A percentile compares a stretch with the other conserved stretches of the same genome.
phyloP scores from a whole-genome alignment of 1,140 invertebrate genomes.

The Platyura marginata region DNA sequence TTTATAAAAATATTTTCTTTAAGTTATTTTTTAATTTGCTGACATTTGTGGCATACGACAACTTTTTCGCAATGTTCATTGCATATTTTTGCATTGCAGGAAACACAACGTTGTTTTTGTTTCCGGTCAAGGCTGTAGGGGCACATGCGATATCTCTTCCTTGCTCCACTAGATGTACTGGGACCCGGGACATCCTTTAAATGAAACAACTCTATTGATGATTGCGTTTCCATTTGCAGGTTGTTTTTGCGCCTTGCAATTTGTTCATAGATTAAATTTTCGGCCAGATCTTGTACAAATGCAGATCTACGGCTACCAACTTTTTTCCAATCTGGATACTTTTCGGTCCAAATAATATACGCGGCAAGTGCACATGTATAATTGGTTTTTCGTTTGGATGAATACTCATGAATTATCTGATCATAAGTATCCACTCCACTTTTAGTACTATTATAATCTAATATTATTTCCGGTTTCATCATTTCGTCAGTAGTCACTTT shows the following conservation, averaged over 20 bases:
- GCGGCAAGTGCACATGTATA: neutral
- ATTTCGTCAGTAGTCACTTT: conserved; percentile 1
- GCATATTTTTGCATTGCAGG: neutral
- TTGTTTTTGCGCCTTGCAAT: neutral
- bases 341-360: neutral
- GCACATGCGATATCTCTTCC: neutral
- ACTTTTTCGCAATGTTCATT: neutral
- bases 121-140: neutral
- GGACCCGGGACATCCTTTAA: too few relatives aligned
- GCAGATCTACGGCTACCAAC: neutral
- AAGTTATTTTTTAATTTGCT: too few relatives aligned
- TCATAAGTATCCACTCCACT: neutral
- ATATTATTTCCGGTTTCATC: conserved; percentile 1
- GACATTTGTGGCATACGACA: neutral
- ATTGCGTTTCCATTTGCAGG: neutral
- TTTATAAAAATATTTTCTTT: too few relatives aligned
- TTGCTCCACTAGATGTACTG: neutral
- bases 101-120: neutral
- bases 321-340: neutral
- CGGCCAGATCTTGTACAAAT: neutral
- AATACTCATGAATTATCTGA: neutral
- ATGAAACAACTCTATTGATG: neutral
- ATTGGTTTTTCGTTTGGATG: neutral
- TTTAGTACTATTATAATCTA: neutral
- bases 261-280: neutral